Percentiles rank a stretch among this genome's conserved stretches.
phyloP scores from a whole-genome alignment of 2,888 invertebrate species.

The Tipula helvola region DNA sequence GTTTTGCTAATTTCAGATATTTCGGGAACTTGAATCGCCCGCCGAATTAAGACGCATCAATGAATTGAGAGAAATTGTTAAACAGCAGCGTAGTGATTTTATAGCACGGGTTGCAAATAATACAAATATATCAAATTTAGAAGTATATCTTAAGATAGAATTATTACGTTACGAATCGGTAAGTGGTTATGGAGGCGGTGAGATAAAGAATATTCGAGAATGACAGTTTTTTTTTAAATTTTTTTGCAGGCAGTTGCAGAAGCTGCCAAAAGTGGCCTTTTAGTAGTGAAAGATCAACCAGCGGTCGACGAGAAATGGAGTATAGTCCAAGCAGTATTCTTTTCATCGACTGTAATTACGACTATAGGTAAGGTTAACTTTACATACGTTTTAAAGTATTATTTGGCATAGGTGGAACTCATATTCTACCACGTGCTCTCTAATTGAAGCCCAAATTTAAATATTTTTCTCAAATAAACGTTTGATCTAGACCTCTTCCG shows the following conservation, averaged over 20 bases:
- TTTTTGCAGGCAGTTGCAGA: conserved; percentile 46
- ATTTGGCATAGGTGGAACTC: too few relatives aligned
- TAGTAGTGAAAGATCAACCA: conserved; percentile 41
- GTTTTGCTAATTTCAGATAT: conserved; percentile 43
- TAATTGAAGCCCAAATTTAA: too few relatives aligned
- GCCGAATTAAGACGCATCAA: conserved; percentile 57
- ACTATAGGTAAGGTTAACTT: conserved; percentile 58
- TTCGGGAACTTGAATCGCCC: conserved; percentile 64
- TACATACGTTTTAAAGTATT: too few relatives aligned
- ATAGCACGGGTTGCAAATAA: conserved; percentile 48
- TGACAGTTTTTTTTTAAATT: conserved; percentile 7
- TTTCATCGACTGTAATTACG: conserved; percentile 80
- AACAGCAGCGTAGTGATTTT: conserved; percentile 43
- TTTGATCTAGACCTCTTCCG: too few relatives aligned
- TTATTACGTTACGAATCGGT: conserved; percentile 41
- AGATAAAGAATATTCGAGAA: neutral
- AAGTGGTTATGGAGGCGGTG: conserved; percentile 14
- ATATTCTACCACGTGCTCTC: too few relatives aligned
- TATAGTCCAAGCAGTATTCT: conserved; percentile 72
- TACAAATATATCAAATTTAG: conserved; percentile 42
- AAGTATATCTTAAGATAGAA: conserved; percentile 42
- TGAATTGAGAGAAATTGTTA: conserved; percentile 46
- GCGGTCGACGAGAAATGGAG: conserved; percentile 59
- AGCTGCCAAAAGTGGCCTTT: conserved; percentile 57
- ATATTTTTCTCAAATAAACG: too few relatives aligned